Conservation (phyloP, 2,113 vertebrate genomes). For the Austrofundulus limnaeus region DNA sequence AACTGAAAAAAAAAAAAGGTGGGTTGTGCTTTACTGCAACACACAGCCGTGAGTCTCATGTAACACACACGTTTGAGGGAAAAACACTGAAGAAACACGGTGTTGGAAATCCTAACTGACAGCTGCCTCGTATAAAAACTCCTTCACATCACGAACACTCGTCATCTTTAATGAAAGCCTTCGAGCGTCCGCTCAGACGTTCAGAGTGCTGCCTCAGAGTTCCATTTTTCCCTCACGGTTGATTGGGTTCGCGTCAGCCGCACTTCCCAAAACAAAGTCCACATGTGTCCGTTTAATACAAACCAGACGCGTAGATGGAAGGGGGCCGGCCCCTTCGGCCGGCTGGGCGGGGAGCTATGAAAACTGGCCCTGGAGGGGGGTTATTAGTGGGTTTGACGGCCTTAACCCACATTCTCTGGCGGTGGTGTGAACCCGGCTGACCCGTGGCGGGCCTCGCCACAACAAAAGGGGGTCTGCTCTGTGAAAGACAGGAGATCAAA, state of each 20-base stretch:
- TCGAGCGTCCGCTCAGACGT: slow-evolving; percentile 16
- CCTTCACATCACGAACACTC: not conserved
- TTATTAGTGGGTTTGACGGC: slow-evolving; percentile 35
- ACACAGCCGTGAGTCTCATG: not conserved
- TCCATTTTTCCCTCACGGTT: slow-evolving; percentile 28
- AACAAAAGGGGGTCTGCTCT: slow-evolving; percentile 40
- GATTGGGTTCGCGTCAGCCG: slow-evolving; percentile 40
- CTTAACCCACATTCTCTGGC: slow-evolving; percentile 31
- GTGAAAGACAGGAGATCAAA: slow-evolving; percentile 34
- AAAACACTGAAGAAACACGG: slow-evolving; percentile 10
- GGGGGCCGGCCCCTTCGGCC: slow-evolving; percentile 20
- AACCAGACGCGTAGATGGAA: slow-evolving; percentile 51
- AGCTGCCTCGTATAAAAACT: not conserved
- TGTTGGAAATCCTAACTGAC: slow-evolving; percentile 5
- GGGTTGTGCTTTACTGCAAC: not conserved
- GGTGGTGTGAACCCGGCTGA: slow-evolving; percentile 41
- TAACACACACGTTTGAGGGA: slow-evolving; percentile 1
- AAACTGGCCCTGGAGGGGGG: slow-evolving; percentile 25
- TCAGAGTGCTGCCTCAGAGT: slow-evolving; percentile 15
- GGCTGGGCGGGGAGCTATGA: slow-evolving; percentile 23
- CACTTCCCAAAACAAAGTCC: slow-evolving; percentile 58
- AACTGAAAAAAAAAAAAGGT: not conserved
- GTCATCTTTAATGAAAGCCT: slow-evolving; percentile 10
- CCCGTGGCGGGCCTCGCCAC: slow-evolving; percentile 42
- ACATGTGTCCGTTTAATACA: slow-evolving; percentile 65